Evolutionary conservation across 2,797 vertebrate species (phyloP), one percentile per base, ranked within the genome.

Genomic region (Ctenochaetus hawaiiensis): DNA sequence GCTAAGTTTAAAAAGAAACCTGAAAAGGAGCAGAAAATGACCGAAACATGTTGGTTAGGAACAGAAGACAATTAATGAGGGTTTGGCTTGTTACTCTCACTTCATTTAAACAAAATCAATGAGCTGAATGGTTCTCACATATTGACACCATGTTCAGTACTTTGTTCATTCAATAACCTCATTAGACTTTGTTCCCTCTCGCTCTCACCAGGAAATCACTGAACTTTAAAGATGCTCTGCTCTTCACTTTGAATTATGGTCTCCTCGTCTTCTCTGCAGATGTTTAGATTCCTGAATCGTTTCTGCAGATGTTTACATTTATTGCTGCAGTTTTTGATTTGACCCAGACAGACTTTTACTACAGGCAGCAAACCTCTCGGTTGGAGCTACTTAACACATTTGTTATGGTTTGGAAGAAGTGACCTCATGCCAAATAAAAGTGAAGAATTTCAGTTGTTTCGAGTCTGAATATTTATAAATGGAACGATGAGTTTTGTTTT

Each of bases 291-390:
- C 44, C 37, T 30, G 13, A 56, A 82, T 80, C 43, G 60, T 65
- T 83, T 83, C 18, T 82, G 70, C 89, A 91, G 87, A 87, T 90
- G 82, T 87, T 84, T 85, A 77, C 66, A 63, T 75, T 20, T 64
- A 39, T 52, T 37, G 41, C 57, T 70, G 26, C 65, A 73, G 48
- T 77, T 82, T 78, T 57, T 34, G 41, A 17, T 78, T 81, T 75
- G 59, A 53, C 58, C 16, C 67, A 71, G 45, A 67, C 72, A 44
- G 37, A 59, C 52, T 58, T 76, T 68, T 75, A 67, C 52, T 53
- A 3, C 72, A 67, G 62, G 53, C 45, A 54, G 12, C 26, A 30
- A 30, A 30, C 45, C 22, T 48, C 18, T 76, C 45, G 14, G 9
- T 75, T 51, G 34, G 41, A 63, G 34, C 44, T 60, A 14, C 70